Base-by-base conservation (phyloP, 2,797 vertebrate genomes). In the Dermochelys coriacea region DNA sequence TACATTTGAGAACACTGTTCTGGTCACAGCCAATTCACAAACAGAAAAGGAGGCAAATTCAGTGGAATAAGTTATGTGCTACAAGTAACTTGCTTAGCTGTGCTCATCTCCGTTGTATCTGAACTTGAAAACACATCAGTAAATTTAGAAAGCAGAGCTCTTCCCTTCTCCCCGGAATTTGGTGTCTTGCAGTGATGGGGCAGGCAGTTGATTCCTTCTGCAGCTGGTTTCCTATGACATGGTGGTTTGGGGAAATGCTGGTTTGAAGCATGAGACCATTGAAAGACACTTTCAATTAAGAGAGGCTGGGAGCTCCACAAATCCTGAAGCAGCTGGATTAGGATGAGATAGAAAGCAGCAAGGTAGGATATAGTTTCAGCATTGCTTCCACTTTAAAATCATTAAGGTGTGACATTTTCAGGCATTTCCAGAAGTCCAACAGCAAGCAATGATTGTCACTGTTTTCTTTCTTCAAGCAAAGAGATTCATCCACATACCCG, bases 1-100 rank as follows among this genome's bases (percentile, higher is more conserved):
- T 95, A 95, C 95, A 89, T 97, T 97, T 94, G 96, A 97, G 97
- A 96, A 95, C 95, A 97, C 57, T 94, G 88, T 96, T 97, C 92
- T 91, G 89, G 94, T 96, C 88, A 86, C 21, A 81, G 95, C 89
- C 84, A 96, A 91, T 84, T 96, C 93, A 84, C 89, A 94, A 93
- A 47, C 64, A 89, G 71, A 78, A 92, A 95, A 82, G 94, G 59
- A 55, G 86, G 85, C 51, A 87, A 51, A 90, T 84, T 93, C 85
- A 84, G 71, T 49, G 0, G 5, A 83, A 87, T 77, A n/a, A 77
- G 86, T 81, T 85, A 52, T 6, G 2, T 89, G 82, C 87, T 94
- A 94, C 93, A 95, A 95, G 92, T 87, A 85, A 92, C 6, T 1
- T 1, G 14, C 80, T 41, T 90, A 93, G 87, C 12, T 2, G 29